Conservation (phyloP, 1,140 invertebrate genomes). For the Mercenaria mercenaria region DNA sequence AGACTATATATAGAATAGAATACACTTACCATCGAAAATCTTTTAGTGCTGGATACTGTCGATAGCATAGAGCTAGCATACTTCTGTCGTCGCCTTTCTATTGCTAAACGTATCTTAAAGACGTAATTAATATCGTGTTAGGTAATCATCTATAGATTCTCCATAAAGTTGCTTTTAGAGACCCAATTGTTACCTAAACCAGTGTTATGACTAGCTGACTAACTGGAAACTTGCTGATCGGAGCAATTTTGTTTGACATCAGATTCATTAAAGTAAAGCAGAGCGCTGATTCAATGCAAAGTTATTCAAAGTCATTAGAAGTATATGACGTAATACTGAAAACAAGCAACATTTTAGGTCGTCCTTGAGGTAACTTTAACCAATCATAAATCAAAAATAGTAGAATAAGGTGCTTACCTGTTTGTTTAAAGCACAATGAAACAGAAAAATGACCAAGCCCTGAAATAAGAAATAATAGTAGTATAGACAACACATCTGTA, state of each 20-base stretch:
- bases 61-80: not conserved
- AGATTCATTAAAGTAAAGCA: not conserved
- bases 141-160: too few species aligned
- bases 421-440: not conserved
- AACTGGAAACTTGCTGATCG: not conserved
- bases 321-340: too few species aligned
- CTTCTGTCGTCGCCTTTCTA: not conserved
- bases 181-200: not conserved
- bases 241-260: not conserved
- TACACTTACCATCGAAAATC: not conserved
- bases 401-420: not conserved
- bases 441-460: conserved; percentile 5
- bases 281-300: too few species aligned
- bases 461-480: not conserved
- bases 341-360: too few species aligned
- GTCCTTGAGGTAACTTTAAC: too few species aligned
- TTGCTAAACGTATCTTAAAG: not conserved
- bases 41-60: not conserved
- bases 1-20: too few species aligned
- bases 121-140: not conserved
- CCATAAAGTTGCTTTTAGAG: too few species aligned
- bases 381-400: too few species aligned
- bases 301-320: not conserved
- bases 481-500: too few species aligned
- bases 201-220: not conserved